Conservation (phyloP, 2,888 invertebrate species). For the Hyposoter dolosus region DNA sequence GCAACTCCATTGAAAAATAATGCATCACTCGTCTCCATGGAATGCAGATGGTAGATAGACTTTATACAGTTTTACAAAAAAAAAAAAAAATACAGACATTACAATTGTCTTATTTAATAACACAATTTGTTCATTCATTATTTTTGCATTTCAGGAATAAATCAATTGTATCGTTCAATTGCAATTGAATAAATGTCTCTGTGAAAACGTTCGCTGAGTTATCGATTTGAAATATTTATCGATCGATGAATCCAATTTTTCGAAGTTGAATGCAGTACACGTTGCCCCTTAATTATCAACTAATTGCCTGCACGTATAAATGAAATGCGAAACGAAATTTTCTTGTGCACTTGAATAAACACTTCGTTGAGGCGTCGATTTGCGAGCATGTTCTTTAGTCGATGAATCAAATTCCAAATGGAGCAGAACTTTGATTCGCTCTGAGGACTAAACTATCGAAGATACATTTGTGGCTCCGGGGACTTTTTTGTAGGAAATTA, state of each 20-base stretch:
- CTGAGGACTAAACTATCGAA: background rate
- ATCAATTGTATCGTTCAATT: background rate
- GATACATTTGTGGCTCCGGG: background rate
- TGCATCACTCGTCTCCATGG: background rate
- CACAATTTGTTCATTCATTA: background rate
- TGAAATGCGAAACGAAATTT: background rate
- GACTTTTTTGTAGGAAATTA: background rate
- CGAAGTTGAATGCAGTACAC: background rate
- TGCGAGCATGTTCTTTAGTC: background rate
- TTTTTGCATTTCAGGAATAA: background rate
- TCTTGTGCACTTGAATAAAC: background rate
- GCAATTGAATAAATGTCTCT: background rate
- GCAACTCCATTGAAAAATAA: conserved; percentile 1
- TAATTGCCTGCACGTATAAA: background rate
- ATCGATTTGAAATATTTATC: background rate
- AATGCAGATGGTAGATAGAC: background rate
- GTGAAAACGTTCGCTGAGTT: background rate
- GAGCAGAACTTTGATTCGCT: background rate
- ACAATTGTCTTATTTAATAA: background rate
- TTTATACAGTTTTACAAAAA: background rate
- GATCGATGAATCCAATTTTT: background rate
- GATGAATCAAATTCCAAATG: background rate
- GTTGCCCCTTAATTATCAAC: background rate
- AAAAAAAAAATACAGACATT: background rate
- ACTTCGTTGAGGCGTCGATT: background rate